Percentiles rank a stretch among this genome's conserved stretches.
phyloP scores from a whole-genome alignment of 2,113 vertebrate species.

The Cyanoderma ruficeps region DNA sequence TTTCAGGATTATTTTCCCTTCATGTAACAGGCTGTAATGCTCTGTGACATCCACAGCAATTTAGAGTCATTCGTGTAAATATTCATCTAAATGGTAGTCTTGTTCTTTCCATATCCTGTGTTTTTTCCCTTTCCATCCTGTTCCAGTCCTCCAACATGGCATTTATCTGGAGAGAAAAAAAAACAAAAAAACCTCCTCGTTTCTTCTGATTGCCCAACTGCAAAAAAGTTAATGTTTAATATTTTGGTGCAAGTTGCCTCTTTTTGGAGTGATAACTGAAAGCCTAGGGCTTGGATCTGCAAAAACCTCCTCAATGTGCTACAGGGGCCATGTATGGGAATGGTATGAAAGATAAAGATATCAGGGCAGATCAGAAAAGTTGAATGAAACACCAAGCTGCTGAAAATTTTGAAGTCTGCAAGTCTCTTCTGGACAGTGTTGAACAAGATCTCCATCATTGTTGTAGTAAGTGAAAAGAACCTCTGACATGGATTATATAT shows the following conservation, averaged over 20 bases:
- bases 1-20: not conserved
- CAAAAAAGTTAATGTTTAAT: not conserved
- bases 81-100: not conserved
- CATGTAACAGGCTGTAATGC: not conserved
- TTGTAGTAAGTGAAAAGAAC: not conserved
- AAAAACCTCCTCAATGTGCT: not conserved
- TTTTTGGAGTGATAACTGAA: not conserved
- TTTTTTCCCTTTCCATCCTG: not conserved
- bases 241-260: not conserved
- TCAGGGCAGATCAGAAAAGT: not conserved
- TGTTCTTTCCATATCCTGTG: not conserved
- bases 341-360: not conserved
- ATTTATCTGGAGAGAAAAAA: not conserved
- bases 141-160: not conserved
- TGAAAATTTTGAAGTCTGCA: not conserved
- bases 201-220: not conserved
- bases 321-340: not conserved
- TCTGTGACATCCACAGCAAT: not conserved
- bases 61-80: not conserved
- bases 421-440: not conserved
- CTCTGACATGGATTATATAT: not conserved
- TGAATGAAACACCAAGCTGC: not conserved
- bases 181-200: accelerated
- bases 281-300: not conserved
- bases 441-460: not conserved